phyloP scores from a whole-genome alignment of 2,113 vertebrate species.

The Anhinga rufa region DNA sequence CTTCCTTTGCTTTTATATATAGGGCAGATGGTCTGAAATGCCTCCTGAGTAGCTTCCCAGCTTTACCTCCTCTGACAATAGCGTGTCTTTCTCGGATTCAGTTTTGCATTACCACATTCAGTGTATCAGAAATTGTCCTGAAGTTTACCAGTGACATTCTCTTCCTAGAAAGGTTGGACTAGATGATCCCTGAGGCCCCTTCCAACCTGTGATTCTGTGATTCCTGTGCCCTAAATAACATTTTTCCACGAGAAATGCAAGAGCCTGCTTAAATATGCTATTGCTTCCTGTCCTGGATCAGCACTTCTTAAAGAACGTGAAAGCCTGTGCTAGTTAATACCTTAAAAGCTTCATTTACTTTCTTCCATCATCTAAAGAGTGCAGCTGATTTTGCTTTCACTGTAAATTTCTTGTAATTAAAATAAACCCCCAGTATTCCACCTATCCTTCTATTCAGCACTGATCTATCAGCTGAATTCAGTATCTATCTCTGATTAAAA shows the following conservation, averaged over 20 bases:
- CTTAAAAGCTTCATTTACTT: not conserved
- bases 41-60: not conserved
- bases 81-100: not conserved
- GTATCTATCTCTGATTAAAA: not conserved
- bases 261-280: not conserved
- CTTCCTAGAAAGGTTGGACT: too few species aligned
- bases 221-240: rapidly evolving
- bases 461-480: not conserved
- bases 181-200: too few species aligned
- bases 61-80: not conserved
- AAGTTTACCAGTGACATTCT: not conserved
- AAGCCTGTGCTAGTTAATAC: not conserved
- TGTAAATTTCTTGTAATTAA: not conserved
- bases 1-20: not conserved
- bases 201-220: too few species aligned
- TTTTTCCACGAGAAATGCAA: not conserved
- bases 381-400: not conserved
- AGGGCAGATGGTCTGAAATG: not conserved
- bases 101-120: not conserved
- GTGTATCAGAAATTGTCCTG: not conserved
- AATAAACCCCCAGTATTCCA: not conserved
- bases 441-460: not conserved
- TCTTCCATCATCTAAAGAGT: not conserved
- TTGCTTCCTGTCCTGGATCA: not conserved
- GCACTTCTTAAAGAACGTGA: not conserved